Evolutionary conservation across 2,113 vertebrate genomes (phyloP), one percentile per base, ranked within the genome.

Genomic region (Xenus cinereus): DNA sequence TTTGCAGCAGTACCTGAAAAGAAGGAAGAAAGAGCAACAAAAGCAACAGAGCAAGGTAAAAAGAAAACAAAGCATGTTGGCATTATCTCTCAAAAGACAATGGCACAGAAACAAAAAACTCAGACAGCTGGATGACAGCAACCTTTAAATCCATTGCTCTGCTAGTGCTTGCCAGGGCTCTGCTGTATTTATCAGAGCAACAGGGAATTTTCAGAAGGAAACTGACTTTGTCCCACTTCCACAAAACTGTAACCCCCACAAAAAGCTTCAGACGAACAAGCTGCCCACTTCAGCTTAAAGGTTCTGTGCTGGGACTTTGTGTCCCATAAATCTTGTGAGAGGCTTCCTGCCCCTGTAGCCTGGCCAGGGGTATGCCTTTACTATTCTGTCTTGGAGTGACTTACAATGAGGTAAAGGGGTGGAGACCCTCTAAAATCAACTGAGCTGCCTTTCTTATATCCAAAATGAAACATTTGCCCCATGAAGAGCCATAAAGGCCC

Each of bases 41-140:
- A 98, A 91, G 74, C 92, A 91, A 54, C 88, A 79, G 94, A 96
- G 69, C 97, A 97, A 97, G 98, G 98, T 98, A 98, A 98, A 97
- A 97, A 93, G 46, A 64, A 95, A 96, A 84, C 84, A 94, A 96
- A 96, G 45, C 45, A 41, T 57, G 11, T 62, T 96, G 83, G 68
- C 7, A 7, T 91, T 96, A 60, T 96, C 82, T 97, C 48, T 96
- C 62, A 93, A 84, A 95, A 96, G 54, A 75, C 54, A 95, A 50
- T 50, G 64, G 14, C 84, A 72, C 28, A 83, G 56, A 93, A 95
- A 88, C 51, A 88, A 87, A 74, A 93, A 43, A 41, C 59, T 92
- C 84, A 89, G 77, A 96, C 60, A 97, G 74, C 76, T 51, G 15
- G 59, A 92, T 96, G 90, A 94, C 45, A 93, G 74, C 63, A 95